These are phyloP conservation scores for Psilanteris sp. DNA, from an alignment of 1,140 invertebrate species.

Conservation along the genomic window DNA sequence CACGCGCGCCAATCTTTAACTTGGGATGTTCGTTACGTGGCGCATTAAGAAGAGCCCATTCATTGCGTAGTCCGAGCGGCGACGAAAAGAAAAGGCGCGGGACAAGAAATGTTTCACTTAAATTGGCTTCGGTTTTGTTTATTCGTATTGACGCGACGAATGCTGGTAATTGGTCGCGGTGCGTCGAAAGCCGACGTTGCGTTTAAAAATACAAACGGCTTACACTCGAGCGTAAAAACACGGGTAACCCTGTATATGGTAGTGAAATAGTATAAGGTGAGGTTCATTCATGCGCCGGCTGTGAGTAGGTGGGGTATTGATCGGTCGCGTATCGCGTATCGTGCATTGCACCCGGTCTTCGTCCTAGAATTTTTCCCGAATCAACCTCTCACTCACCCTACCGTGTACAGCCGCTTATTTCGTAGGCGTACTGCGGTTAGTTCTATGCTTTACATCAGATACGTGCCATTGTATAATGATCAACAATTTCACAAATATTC, in stretches of 20 bases:
- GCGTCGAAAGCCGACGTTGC: too few species aligned
- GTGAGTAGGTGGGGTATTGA: slow-evolving; percentile 77
- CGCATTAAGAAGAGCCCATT: too few species aligned
- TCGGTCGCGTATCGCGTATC: slow-evolving; percentile 68
- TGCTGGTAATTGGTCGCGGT: too few species aligned
- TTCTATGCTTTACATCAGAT: slow-evolving; percentile 49
- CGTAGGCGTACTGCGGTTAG: slow-evolving; percentile 62
- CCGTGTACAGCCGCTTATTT: slow-evolving; percentile 54
- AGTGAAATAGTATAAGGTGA: slow-evolving; percentile 74
- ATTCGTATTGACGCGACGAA: too few species aligned
- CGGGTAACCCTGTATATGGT: slow-evolving; percentile 62
- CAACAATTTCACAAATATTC: slow-evolving; percentile 47
- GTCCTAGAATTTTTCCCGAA: slow-evolving; percentile 66
- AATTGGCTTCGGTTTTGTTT: too few species aligned
- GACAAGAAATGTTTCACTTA: too few species aligned
- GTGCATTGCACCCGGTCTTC: slow-evolving; percentile 65
- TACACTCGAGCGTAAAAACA: slow-evolving; percentile 60
- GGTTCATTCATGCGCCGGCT: slow-evolving; percentile 77
- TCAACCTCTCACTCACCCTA: slow-evolving; percentile 64
- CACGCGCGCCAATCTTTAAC: too few species aligned
- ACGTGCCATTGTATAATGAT: slow-evolving; percentile 50
- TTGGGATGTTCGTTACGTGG: too few species aligned
- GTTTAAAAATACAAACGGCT: slow-evolving; percentile 53
- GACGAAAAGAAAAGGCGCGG: too few species aligned
- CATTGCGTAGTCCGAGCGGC: too few species aligned